Percentiles rank a stretch among this genome's conserved stretches.
These are phyloP conservation scores for Siphamia tubifer DNA, from an alignment of 2,113 vertebrate genomes.

Conservation along the genomic window DNA sequence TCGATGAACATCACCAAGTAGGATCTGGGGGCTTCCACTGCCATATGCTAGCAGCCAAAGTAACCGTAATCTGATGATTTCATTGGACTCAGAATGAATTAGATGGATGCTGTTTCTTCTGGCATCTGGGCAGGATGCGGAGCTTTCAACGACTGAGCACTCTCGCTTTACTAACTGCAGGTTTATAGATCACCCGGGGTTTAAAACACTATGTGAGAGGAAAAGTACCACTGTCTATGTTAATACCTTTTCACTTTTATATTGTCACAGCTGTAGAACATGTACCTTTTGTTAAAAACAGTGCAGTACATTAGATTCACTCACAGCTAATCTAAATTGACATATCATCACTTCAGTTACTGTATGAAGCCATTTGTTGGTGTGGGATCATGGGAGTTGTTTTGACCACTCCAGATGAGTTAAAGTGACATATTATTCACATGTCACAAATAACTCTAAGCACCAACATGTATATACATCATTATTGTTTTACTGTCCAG, in stretches of 20 bases:
- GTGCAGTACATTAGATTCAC: too few relatives aligned
- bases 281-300: background rate
- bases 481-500: too few relatives aligned
- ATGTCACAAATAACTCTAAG: too few relatives aligned
- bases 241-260: background rate
- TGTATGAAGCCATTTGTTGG: too few relatives aligned
- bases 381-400: too few relatives aligned
- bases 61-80: constrained; percentile 43
- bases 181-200: constrained; percentile 8
- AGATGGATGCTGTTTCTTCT: constrained; percentile 41
- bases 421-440: too few relatives aligned
- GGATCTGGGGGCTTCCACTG: constrained; percentile 23
- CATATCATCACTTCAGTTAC: too few relatives aligned
- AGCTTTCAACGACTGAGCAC: constrained; percentile 5
- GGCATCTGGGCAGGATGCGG: constrained; percentile 15
- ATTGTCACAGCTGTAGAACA: background rate
- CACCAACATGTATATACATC: too few relatives aligned
- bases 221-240: background rate
- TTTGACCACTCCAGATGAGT: too few relatives aligned
- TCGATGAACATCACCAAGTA: background rate
- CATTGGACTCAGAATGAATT: constrained; percentile 39
- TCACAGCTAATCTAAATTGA: too few relatives aligned
- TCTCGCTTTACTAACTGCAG: background rate
- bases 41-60: constrained; percentile 47
- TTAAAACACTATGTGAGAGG: background rate